A percentile compares a stretch with the other conserved stretches of the same genome.
Conservation (phyloP, 2,888 invertebrate genomes). For the Eurois occulta region DNA sequence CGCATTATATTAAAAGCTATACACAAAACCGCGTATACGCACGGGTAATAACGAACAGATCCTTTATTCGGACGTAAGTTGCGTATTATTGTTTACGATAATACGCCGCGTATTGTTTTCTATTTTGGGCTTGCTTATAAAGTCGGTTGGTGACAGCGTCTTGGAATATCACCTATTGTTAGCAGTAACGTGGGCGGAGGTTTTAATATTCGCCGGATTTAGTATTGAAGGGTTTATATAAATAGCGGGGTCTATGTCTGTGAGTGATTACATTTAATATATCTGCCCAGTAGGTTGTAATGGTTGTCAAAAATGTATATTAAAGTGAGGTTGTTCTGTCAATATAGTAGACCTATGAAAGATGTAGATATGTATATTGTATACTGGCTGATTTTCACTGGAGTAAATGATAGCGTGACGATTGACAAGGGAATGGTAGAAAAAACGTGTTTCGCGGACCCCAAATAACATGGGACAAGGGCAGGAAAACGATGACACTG, state of each 20-base stretch:
- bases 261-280: conserved; percentile 22
- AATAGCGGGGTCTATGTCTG: conserved; percentile 31
- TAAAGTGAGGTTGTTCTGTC: background rate
- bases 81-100: conserved; percentile 61
- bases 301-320: background rate
- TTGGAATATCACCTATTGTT: conserved; percentile 61
- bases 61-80: conserved; percentile 56
- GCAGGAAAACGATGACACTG: no score
- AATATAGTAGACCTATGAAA: background rate
- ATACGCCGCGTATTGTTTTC: conserved; percentile 61
- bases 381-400: background rate
- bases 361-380: background rate
- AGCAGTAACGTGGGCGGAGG: conserved; percentile 46
- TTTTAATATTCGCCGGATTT: conserved; percentile 54
- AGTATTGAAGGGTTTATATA: conserved; percentile 48
- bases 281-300: background rate
- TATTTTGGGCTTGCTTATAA: conserved; percentile 59
- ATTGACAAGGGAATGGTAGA: no score
- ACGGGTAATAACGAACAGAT: conserved; percentile 58
- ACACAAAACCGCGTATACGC: conserved; percentile 29
- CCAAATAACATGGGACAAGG: no score
- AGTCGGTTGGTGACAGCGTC: conserved; percentile 55
- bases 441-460: no score
- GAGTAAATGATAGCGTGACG: no score
- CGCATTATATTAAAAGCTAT: conserved; percentile 29